Evolutionary conservation across 2,888 invertebrate species (phyloP).

Genomic region (Nemurella pictetii): DNA sequence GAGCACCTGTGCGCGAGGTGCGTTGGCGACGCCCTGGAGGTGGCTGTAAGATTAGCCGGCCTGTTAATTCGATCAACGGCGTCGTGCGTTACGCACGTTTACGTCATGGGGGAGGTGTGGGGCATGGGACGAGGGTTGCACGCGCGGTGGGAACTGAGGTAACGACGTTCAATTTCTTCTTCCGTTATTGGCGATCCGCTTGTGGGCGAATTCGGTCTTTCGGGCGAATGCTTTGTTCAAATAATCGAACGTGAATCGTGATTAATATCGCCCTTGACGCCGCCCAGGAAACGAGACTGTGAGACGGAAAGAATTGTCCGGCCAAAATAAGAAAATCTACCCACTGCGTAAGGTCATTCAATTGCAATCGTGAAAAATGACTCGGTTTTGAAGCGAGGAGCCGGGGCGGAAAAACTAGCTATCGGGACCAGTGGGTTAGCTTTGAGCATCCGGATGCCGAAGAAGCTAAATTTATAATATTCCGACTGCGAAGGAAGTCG

Average conservation of each 20-base stretch:
- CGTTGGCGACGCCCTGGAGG: no score
- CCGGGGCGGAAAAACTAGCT: neutral
- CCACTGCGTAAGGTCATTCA: slow-evolving; percentile 16
- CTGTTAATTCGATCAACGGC: no score
- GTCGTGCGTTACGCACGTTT: no score
- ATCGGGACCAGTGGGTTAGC: slow-evolving; percentile 21
- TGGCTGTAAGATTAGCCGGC: neutral
- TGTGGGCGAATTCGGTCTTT: neutral
- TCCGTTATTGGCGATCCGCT: neutral
- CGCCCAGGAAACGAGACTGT: slow-evolving; percentile 37
- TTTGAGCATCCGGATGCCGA: slow-evolving; percentile 2
- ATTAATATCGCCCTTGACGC: slow-evolving; percentile 34
- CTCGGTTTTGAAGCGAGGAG: neutral
- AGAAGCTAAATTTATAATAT: neutral
- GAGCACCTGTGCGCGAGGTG: slow-evolving; percentile 14
- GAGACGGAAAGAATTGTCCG: neutral
- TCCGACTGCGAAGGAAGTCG: slow-evolving; percentile 1
- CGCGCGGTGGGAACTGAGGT: neutral
- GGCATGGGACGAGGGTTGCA: neutral
- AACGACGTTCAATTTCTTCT: neutral
- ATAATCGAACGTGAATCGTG: neutral
- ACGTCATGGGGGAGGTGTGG: neutral
- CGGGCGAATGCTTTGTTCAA: neutral
- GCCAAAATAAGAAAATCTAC: slow-evolving; percentile 9
- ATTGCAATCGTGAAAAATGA: neutral